These are phyloP conservation scores for Caerostris darwini DNA, from an alignment of 1,140 invertebrate genomes.

Conservation along the genomic window DNA sequence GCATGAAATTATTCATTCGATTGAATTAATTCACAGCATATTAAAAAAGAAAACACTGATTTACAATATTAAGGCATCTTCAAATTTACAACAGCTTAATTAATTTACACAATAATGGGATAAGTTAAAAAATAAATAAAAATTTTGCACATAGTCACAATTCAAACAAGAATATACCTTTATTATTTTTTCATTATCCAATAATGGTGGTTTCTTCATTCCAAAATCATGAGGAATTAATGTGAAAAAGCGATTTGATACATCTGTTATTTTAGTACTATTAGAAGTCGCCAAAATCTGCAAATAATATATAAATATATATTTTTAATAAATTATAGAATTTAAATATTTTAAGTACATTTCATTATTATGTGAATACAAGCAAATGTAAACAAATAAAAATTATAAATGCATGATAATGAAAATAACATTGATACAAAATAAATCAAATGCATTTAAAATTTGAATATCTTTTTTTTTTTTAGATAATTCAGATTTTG, in stretches of 20 bases:
- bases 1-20: too few species aligned
- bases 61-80: too few species aligned
- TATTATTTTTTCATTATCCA: slow-evolving; percentile 89
- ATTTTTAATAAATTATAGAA: too few species aligned
- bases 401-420: too few species aligned
- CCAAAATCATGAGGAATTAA: slow-evolving; percentile 97
- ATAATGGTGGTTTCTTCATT: slow-evolving; percentile 89
- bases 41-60: background rate
- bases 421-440: too few species aligned
- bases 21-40: background rate
- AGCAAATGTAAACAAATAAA: too few species aligned
- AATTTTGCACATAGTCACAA: too few species aligned
- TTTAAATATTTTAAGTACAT: too few species aligned
- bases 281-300: slow-evolving; percentile 81
- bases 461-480: too few species aligned
- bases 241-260: slow-evolving; percentile 96
- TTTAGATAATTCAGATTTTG: too few species aligned
- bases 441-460: too few species aligned
- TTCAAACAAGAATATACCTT: slow-evolving; percentile 83
- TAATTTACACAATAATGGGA: background rate
- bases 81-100: background rate
- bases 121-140: background rate
- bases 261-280: slow-evolving; percentile 88
- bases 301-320: slow-evolving; percentile 40
- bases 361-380: too few species aligned